Evolutionary conservation across 2,888 invertebrate species (phyloP).

Genomic region (Vandiemenella viatica): DNA sequence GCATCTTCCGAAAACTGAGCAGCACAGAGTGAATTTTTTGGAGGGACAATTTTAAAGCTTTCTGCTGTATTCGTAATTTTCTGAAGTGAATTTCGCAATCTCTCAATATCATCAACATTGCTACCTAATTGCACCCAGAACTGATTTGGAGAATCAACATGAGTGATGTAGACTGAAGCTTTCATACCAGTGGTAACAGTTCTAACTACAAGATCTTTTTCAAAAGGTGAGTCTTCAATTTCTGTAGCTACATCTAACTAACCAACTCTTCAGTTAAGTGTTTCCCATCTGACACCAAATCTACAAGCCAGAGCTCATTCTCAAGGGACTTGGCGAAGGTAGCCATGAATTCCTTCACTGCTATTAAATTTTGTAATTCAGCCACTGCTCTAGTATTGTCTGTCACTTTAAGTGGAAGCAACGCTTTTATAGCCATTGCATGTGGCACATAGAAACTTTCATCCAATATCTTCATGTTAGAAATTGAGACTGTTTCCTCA

Average conservation of each 20-base stretch:
- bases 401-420: slow-evolving; percentile 26
- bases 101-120: slow-evolving; percentile 38
- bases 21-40: slow-evolving; percentile 47
- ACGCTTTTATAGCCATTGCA: slow-evolving; percentile 24
- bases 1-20: slow-evolving; percentile 73
- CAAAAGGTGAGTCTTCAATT: background rate
- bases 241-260: background rate
- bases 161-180: slow-evolving; percentile 41
- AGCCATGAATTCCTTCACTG: slow-evolving; percentile 37
- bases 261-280: too few relatives aligned
- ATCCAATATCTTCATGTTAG: slow-evolving; percentile 21
- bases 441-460: slow-evolving; percentile 23
- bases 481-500: slow-evolving; percentile 32
- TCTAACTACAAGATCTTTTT: background rate
- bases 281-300: background rate
- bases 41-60: slow-evolving; percentile 38
- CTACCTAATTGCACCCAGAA: slow-evolving; percentile 57
- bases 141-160: slow-evolving; percentile 58
- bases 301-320: background rate
- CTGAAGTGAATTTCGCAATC: slow-evolving; percentile 49
- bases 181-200: background rate
- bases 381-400: slow-evolving; percentile 26
- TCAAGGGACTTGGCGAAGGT: slow-evolving; percentile 30
- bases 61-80: slow-evolving; percentile 34
- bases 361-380: slow-evolving; percentile 27